Evolutionary conservation across 2,113 vertebrate species (phyloP).

Genomic region (Turnix velox): DNA sequence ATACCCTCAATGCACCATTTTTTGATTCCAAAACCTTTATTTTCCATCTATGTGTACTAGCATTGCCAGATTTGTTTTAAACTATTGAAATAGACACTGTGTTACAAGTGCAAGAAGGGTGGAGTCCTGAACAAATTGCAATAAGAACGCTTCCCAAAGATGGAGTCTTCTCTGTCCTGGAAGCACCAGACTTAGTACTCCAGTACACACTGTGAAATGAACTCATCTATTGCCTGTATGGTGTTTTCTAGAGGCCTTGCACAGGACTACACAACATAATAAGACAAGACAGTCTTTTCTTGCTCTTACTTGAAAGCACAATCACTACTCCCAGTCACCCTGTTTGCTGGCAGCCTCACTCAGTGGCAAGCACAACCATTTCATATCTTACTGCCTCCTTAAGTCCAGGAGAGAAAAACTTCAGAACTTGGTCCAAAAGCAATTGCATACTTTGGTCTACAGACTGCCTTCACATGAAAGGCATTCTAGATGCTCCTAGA

Average conservation of each 20-base stretch:
- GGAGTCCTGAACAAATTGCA: background rate
- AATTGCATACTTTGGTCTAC: background rate
- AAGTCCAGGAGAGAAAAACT: background rate
- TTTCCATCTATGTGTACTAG: background rate
- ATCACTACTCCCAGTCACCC: background rate
- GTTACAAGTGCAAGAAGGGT: background rate
- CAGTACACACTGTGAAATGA: accelerated
- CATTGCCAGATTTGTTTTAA: background rate
- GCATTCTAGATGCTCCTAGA: background rate
- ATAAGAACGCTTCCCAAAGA: background rate
- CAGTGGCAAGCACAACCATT: background rate
- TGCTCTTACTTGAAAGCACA: background rate
- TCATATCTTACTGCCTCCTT: background rate
- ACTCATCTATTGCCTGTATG: background rate
- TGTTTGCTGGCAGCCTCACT: background rate
- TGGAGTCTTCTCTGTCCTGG: background rate
- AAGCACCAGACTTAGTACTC: background rate
- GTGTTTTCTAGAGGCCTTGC: background rate
- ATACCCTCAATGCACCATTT: background rate
- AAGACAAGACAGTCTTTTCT: too few relatives aligned
- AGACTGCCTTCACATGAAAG: background rate
- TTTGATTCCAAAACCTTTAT: background rate
- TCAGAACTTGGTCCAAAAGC: background rate
- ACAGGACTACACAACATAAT: background rate
- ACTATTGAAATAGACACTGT: background rate